A percentile compares a stretch with the other conserved stretches of the same genome.
Conservation (phyloP, 1,140 invertebrate species). For the Hormaphis cornu region DNA sequence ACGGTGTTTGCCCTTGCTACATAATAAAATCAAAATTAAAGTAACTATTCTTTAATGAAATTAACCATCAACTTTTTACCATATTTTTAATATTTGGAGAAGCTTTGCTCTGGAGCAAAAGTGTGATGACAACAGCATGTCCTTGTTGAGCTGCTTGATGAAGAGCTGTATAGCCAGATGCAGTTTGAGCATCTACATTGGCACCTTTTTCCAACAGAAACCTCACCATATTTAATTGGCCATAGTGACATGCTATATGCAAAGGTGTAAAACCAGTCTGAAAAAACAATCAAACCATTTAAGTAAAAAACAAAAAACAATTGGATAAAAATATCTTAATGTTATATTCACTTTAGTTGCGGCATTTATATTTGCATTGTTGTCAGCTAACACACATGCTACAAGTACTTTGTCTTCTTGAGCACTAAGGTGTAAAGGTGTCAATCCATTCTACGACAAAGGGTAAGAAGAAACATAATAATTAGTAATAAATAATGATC, state of each 20-base stretch:
- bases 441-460: slow-evolving; percentile 77
- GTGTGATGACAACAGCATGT: slow-evolving; percentile 86
- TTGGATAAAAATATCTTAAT: background rate
- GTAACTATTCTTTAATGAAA: background rate
- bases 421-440: slow-evolving; percentile 78
- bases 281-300: slow-evolving; percentile 32
- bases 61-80: slow-evolving; percentile 54
- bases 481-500: background rate
- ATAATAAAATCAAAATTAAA: slow-evolving; percentile 36
- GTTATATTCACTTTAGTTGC: slow-evolving; percentile 60
- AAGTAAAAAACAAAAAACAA: background rate
- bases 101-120: slow-evolving; percentile 87
- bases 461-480: slow-evolving; percentile 37
- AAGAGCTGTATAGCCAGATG: slow-evolving; percentile 88
- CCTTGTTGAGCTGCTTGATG: slow-evolving; percentile 98
- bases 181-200: slow-evolving; percentile 59
- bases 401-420: slow-evolving; percentile 89
- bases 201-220: slow-evolving; percentile 78
- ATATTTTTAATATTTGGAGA: slow-evolving; percentile 88
- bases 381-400: slow-evolving; percentile 70
- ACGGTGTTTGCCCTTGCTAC: slow-evolving; percentile 90
- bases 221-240: slow-evolving; percentile 88
- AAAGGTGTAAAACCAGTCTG: slow-evolving; percentile 91
- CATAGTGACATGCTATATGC: slow-evolving; percentile 94
- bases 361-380: slow-evolving; percentile 68